Percentiles rank a stretch among this genome's conserved stretches.
These are phyloP conservation scores for Mormyrus iriodes DNA, from an alignment of 2,113 vertebrate species.

Conservation along the genomic window DNA sequence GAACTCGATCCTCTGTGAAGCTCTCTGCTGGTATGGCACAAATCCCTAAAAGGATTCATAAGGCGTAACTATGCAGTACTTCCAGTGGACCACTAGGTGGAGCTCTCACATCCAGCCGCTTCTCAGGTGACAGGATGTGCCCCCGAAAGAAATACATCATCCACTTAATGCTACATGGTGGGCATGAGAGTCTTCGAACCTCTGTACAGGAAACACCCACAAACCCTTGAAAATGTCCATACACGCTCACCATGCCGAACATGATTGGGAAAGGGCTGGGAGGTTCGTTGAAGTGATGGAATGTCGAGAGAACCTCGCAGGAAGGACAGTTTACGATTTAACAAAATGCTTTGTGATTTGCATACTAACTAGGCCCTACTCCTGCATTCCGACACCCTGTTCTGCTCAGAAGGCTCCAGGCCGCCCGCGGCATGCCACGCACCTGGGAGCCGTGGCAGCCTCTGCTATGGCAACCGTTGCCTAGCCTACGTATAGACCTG, in stretches of 20 bases:
- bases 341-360: not conserved
- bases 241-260: not conserved
- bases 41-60: not conserved
- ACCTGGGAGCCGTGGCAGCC: not conserved
- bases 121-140: not conserved
- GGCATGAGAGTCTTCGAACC: not conserved
- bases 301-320: not conserved
- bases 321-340: not conserved
- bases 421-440: not conserved
- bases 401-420: not conserved
- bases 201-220: not conserved
- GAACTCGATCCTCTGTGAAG: not conserved
- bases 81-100: not conserved
- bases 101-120: not conserved
- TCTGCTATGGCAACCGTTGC: constrained; percentile 9
- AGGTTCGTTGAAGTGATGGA: not conserved
- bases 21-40: not conserved
- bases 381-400: not conserved
- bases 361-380: not conserved
- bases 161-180: not conserved
- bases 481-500: not conserved
- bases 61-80: too few relatives aligned
- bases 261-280: not conserved
- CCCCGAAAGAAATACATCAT: not conserved
- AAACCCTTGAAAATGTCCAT: not conserved